Percentiles rank a stretch among this genome's conserved stretches.
These are phyloP conservation scores for Laothoe populi DNA, from an alignment of 2,888 invertebrate species.

Conservation along the genomic window DNA sequence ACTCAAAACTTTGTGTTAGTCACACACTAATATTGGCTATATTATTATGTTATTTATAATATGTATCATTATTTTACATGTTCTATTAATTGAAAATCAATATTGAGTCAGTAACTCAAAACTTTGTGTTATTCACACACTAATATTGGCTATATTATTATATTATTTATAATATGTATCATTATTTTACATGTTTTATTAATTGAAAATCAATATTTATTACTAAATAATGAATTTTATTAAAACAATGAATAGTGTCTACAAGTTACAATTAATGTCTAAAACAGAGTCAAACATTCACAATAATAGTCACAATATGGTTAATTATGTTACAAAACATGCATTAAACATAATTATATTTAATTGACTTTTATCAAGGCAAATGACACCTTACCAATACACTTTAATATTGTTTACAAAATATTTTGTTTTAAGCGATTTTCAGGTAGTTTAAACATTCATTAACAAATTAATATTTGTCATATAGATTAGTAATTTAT, in stretches of 20 bases:
- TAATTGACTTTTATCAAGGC: slow-evolving; percentile 3
- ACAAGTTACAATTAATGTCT: slow-evolving; percentile 26
- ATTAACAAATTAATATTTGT: slow-evolving; percentile 9
- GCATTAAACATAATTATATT: slow-evolving; percentile 23
- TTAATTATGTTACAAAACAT: slow-evolving; percentile 8
- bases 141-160: too few species aligned
- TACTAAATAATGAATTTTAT: slow-evolving; percentile 25
- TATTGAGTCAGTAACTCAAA: too few species aligned
- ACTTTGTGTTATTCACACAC: too few species aligned
- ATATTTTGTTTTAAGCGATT: neutral
- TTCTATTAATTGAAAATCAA: neutral
- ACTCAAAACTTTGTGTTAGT: too few species aligned
- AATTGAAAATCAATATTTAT: neutral
- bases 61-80: too few species aligned
- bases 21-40: too few species aligned
- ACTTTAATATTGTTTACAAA: neutral
- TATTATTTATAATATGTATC: too few species aligned
- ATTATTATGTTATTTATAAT: too few species aligned
- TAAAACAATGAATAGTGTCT: slow-evolving; percentile 25
- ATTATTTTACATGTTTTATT: neutral
- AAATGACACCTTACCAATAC: neutral
- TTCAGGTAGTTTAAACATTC: neutral
- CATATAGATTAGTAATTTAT: neutral
- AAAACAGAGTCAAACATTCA: slow-evolving; percentile 9
- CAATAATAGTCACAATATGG: slow-evolving; percentile 13